phyloP scores from a whole-genome alignment of 2,797 vertebrate species.

The Adrianichthys oophorus region DNA sequence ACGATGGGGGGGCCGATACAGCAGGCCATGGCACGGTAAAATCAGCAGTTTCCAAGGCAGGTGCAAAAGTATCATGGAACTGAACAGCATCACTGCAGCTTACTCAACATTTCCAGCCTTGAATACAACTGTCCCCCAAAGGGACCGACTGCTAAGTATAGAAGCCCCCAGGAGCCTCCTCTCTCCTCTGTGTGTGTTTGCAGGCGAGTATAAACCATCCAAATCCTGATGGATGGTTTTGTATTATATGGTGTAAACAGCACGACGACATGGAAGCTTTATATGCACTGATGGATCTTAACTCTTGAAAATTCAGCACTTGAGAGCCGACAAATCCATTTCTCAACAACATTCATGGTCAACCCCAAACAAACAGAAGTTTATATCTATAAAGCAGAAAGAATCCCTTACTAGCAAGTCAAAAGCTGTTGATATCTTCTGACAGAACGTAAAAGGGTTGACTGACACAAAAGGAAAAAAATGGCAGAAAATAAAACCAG shows the following conservation, averaged over 20 bases:
- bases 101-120: conserved; percentile 55
- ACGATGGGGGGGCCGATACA: conserved; percentile 25
- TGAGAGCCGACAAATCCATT: not conserved
- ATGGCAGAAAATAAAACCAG: no score
- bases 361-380: no score
- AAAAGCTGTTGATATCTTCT: no score
- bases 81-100: conserved; percentile 37
- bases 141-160: conserved; percentile 50
- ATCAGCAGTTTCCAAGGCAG: conserved; percentile 66
- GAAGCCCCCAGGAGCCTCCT: conserved; percentile 22
- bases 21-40: conserved; percentile 41
- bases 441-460: no score
- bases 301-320: not conserved
- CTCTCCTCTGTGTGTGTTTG: conserved; percentile 17
- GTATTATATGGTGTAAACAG: conserved; percentile 9
- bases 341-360: not conserved
- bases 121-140: conserved; percentile 23
- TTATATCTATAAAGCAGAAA: no score
- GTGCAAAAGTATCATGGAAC: conserved; percentile 50
- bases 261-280: not conserved
- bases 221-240: conserved; percentile 13
- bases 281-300: no score
- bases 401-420: no score
- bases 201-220: conserved; percentile 8
- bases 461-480: no score